Base-by-base conservation (phyloP, 1,140 invertebrate species). In the Caenorhabditis brenneri region DNA sequence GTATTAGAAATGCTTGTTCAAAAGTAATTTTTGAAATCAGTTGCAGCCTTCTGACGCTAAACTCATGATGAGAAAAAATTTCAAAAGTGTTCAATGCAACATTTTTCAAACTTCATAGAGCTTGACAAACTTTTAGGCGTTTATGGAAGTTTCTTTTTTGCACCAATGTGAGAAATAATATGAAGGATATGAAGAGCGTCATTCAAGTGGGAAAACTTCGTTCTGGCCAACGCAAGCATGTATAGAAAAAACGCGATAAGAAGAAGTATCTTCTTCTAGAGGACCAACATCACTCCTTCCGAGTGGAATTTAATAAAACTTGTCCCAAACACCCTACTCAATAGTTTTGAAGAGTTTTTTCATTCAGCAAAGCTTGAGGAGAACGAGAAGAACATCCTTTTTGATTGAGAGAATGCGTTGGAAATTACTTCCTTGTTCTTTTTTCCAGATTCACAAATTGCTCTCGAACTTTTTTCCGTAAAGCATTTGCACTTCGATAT, bases 241-340 rank as follows among this genome's bases (percentile, higher is more conserved):
- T 65, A 65, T 74, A 74, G 53, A 51, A 51, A 51, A 22, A 42
- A 74, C 42, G 24, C 65, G 65, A 74, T 74, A 74, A 74, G 65
- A 42, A 74, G 36, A 74, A 74, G n/a, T 42, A 74, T 74, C 65
- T 74, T 42, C 36, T 74, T 74, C n/a, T n/a, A 42, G 65, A 74
- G 33, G 33, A 74, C 65, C 65, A 74, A 29, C 65, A 74, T 65
- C 29, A 36, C 19, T 65, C 33, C 19, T 19, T 65, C 36, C 5
- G 29, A 74, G 36, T 74, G 36, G 65, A 74, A 74, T 74, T 74
- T 24, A 74, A 74, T 74, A 74, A 74, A 74, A 74, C 65, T 74
- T 74, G 65, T 74, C 65, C 36, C 36, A 42, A 74, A 74, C 36
- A 42, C 36, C 15, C 33, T 10, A 19, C 65, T 39, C 22, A 65